phyloP scores from a whole-genome alignment of 1,140 invertebrate species.

The Tetramorium simillimum region DNA sequence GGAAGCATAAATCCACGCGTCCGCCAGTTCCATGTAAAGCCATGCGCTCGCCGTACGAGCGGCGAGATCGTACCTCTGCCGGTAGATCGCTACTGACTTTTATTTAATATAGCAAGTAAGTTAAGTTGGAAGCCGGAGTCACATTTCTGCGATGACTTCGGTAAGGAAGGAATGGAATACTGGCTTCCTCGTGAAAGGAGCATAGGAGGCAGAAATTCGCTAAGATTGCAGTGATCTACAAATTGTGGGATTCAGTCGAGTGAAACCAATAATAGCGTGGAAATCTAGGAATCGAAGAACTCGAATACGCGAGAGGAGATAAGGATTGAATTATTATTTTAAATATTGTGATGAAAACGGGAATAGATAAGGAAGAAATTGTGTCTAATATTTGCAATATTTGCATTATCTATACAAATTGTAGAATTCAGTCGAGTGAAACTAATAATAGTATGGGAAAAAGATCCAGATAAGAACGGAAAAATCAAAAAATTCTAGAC shows the following conservation, averaged over 20 bases:
- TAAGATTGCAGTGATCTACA: background rate
- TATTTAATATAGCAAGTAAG: conserved; percentile 12
- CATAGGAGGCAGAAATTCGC: background rate
- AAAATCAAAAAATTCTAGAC: background rate
- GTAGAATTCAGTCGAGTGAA: background rate
- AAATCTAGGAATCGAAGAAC: background rate
- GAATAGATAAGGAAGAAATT: background rate
- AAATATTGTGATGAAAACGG: too few relatives aligned
- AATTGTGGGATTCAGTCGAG: background rate
- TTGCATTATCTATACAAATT: background rate
- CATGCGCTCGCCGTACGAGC: background rate
- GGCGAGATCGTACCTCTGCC: conserved; percentile 3
- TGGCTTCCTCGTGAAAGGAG: background rate
- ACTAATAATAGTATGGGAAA: background rate
- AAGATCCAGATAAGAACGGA: background rate
- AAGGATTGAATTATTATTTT: background rate
- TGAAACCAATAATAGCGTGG: background rate
- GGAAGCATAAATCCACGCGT: conserved; percentile 49
- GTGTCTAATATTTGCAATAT: background rate
- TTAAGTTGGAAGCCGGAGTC: conserved; percentile 32
- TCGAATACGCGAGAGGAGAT: background rate
- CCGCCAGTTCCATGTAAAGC: background rate
- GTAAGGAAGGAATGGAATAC: background rate
- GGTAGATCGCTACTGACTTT: conserved; percentile 29
- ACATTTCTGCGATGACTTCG: background rate